Evolutionary conservation across 2,797 vertebrate species (phyloP), one percentile per base, ranked within the genome.

Genomic region (Myioborus melanocephalus): DNA sequence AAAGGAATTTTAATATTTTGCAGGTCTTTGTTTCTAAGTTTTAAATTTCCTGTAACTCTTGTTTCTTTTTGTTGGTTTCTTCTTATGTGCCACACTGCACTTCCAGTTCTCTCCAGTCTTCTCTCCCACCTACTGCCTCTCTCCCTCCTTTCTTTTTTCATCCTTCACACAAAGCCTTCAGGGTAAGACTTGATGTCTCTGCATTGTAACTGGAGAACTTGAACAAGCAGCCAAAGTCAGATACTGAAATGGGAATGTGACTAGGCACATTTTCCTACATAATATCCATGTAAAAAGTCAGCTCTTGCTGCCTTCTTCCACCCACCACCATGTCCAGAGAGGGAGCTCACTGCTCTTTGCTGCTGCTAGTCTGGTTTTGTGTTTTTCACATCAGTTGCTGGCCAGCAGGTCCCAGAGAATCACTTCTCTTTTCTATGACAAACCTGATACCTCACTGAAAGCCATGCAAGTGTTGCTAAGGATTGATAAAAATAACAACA

Each of bases 51-150:
- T 32, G 6, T 23, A 63, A 47, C 10, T 77, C 32, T 66, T 73
- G 43, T 12, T 69, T 32, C n/a, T 53, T 87, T 86, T 86, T 4
- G 1, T 79, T 43, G 34, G 1, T 53, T 34, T 89, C 15, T 78
- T 77, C 23, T 35, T 70, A 18, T 3, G 2, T 1, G 2, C 3
- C 4, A 0, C n/a, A 14, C 24, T 3, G 0, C 41, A 32, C 3
- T 90, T 88, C 5, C n/a, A 69, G 0, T 53, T 80, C 14, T 60
- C 19, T 86, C 15, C 20, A 15, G 2, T 44, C 41, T 69, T 75
- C 14, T 87, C 12, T 75, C 14, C 26, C 27, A 18, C 4, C 32
- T 22, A 53, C 19, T 64, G 14, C 1, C 30, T 60, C 10, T 53
- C 27, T 72, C 2, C 12, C 10, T 86, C 14, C 21, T 69, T 66